A percentile compares a stretch with the other conserved stretches of the same genome.
phyloP scores from a whole-genome alignment of 2,797 vertebrate species.

The Rhinogobio ventralis region DNA sequence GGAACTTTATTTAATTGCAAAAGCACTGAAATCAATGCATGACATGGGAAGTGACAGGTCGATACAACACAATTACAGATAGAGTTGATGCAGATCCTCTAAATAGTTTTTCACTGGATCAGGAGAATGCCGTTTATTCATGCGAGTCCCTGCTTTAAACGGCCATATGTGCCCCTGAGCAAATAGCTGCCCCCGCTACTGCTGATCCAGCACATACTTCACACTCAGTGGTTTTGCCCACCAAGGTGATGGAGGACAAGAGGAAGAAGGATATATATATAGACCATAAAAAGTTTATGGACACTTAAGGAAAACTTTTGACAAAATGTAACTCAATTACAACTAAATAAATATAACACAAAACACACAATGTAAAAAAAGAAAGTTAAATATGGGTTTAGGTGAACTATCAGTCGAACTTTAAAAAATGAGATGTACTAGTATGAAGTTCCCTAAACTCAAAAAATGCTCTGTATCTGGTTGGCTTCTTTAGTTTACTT shows the following conservation, averaged over 20 bases:
- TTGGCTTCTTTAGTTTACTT: no score
- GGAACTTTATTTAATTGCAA: background rate
- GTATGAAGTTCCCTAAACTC: background rate
- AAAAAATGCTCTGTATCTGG: background rate
- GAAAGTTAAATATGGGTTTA: background rate
- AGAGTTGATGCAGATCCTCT: conserved; percentile 13
- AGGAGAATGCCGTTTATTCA: conserved; percentile 77
- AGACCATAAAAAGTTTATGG: background rate
- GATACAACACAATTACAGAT: conserved; percentile 15
- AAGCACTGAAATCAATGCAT: background rate
- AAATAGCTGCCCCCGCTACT: conserved; percentile 74
- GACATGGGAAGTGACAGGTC: background rate
- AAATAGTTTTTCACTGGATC: conserved; percentile 60
- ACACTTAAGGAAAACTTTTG: background rate
- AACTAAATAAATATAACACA: background rate
- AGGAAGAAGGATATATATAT: conserved; percentile 41
- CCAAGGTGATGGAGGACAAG: conserved; percentile 63
- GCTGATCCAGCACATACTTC: conserved; percentile 81
- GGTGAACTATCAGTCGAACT: background rate
- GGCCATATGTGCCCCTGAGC: conserved; percentile 70
- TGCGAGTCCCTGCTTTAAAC: conserved; percentile 57
- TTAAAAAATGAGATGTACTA: background rate
- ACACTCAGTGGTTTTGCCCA: conserved; percentile 75
- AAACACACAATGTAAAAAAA: background rate
- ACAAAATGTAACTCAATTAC: background rate